These are phyloP conservation scores for Copsychus sechellarum DNA, from an alignment of 2,113 vertebrate genomes.

Conservation along the genomic window DNA sequence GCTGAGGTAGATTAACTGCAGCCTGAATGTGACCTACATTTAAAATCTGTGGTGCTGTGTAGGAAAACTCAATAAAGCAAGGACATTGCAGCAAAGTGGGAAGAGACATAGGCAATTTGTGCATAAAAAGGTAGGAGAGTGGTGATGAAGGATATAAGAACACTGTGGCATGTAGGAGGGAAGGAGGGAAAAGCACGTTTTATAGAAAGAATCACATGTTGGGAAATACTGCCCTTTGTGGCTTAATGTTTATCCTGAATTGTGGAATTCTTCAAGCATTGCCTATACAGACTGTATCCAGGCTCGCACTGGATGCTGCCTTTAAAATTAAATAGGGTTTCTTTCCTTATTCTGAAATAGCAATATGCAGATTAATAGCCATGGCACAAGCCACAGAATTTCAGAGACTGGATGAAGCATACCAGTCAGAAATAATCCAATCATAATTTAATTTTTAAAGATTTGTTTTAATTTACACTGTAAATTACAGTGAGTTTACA, in stretches of 20 bases:
- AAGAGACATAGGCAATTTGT: neutral
- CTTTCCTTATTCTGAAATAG: neutral
- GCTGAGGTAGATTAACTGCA: neutral
- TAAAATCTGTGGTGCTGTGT: neutral
- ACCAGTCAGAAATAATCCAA: neutral
- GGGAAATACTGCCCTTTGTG: neutral
- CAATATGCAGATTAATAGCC: neutral
- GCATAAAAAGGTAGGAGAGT: neutral
- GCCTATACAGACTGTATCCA: neutral
- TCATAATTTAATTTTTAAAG: neutral
- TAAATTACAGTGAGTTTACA: neutral
- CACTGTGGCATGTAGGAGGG: neutral
- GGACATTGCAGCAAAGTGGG: neutral
- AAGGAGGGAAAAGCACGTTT: neutral
- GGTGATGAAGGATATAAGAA: neutral
- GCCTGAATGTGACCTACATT: neutral
- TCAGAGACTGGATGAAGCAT: neutral
- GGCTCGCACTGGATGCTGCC: neutral
- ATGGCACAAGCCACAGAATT: neutral
- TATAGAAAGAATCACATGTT: neutral
- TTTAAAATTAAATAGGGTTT: neutral
- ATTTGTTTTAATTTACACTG: neutral
- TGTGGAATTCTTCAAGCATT: neutral
- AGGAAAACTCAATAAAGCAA: neutral
- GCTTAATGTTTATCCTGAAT: neutral